Percentiles rank a stretch among this genome's conserved stretches.
Evolutionary conservation across 2,888 invertebrate species (phyloP).

Genomic region (Petrolisthes cinctipes): DNA sequence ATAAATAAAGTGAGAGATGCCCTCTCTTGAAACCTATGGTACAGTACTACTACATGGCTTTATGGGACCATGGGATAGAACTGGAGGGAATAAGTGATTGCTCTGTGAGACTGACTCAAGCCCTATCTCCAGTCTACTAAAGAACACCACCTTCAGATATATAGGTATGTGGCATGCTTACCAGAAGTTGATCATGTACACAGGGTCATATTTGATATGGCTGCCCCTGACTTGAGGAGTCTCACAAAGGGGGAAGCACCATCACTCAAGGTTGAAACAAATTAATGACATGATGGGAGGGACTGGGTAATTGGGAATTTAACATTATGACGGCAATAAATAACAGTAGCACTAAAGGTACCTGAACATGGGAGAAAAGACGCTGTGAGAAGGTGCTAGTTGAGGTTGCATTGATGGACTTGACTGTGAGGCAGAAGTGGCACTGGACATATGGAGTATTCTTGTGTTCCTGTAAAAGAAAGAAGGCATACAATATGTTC

Average conservation of each 20-base stretch:
- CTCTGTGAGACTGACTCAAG: too few relatives aligned
- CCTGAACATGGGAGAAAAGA: conserved; percentile 59
- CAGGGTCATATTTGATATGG: not conserved
- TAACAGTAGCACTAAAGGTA: not conserved
- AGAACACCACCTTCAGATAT: too few relatives aligned
- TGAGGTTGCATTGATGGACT: conserved; percentile 47
- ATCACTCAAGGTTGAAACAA: not conserved
- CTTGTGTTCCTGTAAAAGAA: conserved; percentile 74
- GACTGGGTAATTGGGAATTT: not conserved
- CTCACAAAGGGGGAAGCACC: too few relatives aligned
- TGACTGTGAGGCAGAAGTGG: conserved; percentile 79
- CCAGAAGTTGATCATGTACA: too few relatives aligned
- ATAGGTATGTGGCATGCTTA: too few relatives aligned
- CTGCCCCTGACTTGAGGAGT: not conserved
- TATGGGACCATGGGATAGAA: too few relatives aligned
- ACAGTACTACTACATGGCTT: too few relatives aligned
- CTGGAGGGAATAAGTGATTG: too few relatives aligned
- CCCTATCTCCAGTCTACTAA: too few relatives aligned
- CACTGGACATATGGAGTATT: conserved; percentile 81
- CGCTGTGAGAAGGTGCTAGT: conserved; percentile 46
- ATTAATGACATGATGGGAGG: not conserved
- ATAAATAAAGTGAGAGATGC: too few relatives aligned
- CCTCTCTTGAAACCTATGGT: too few relatives aligned
- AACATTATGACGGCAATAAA: not conserved
- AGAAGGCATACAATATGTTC: too few relatives aligned